phyloP scores from a whole-genome alignment of 2,113 vertebrate species.

The Nannospalax galili region DNA sequence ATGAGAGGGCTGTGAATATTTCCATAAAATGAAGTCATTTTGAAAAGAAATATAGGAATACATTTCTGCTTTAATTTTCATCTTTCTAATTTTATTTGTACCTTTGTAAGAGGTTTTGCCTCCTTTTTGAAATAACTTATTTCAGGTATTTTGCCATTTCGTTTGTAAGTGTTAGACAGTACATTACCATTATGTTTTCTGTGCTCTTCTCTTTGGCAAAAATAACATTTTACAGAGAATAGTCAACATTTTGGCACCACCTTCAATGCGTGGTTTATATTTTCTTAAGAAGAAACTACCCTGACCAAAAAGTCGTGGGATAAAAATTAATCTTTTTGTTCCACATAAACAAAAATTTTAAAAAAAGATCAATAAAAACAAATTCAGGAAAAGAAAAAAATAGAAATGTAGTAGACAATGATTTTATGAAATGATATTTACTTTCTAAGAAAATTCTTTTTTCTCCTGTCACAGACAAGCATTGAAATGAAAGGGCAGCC shows the following conservation, averaged over 20 bases:
- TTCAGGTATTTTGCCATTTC: neutral
- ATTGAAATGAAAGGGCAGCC: neutral
- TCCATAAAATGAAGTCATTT: slow-evolving; percentile 66
- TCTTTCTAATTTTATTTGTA: slow-evolving; percentile 48
- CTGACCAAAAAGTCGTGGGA: neutral
- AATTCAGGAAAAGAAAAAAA: too few relatives aligned
- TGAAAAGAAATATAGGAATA: slow-evolving; percentile 25
- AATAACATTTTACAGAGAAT: neutral
- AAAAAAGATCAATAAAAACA: too few relatives aligned
- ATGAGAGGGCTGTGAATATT: slow-evolving; percentile 38
- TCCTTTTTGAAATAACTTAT: slow-evolving; percentile 26
- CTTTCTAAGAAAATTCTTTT: neutral
- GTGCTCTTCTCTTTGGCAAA: neutral
- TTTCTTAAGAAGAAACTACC: neutral
- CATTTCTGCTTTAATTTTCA: slow-evolving; percentile 27
- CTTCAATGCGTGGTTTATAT: neutral
- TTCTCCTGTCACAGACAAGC: neutral
- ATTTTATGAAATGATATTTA: neutral
- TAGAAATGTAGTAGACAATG: neutral
- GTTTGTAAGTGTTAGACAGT: neutral
- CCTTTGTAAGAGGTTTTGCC: neutral
- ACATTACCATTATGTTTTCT: neutral
- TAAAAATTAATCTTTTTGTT: neutral
- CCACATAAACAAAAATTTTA: neutral
- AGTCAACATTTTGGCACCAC: neutral